phyloP scores from a whole-genome alignment of 2,888 invertebrate species.

The Polyommatus iphigenia region DNA sequence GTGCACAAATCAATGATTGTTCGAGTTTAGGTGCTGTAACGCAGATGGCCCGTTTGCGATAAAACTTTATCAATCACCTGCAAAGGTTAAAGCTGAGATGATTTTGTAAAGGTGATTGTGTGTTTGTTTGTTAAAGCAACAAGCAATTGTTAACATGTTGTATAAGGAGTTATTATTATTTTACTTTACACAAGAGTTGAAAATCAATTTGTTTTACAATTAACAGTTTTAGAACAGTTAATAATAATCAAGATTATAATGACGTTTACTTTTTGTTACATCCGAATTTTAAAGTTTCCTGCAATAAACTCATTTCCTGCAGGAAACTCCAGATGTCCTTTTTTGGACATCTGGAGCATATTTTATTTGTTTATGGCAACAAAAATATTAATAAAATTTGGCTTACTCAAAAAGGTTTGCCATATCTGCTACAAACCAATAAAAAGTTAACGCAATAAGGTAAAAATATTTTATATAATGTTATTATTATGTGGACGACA shows the following conservation, averaged over 20 bases:
- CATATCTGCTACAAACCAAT: slow-evolving; percentile 9
- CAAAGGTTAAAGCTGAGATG: background rate
- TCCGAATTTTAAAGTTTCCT: background rate
- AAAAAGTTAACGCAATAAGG: slow-evolving; percentile 18
- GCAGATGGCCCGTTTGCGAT: background rate
- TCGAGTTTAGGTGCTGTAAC: slow-evolving; percentile 12
- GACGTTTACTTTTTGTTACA: no score
- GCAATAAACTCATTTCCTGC: background rate
- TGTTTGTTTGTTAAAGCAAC: slow-evolving; percentile 1
- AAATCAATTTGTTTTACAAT: background rate
- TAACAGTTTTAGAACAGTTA: background rate
- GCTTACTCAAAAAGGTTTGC: slow-evolving; percentile 13
- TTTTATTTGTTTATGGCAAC: background rate
- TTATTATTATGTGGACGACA: slow-evolving; percentile 8
- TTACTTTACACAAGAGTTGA: background rate
- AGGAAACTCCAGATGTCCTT: background rate
- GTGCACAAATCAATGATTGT: slow-evolving; percentile 5
- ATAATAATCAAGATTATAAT: no score
- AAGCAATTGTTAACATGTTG: background rate
- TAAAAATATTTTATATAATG: slow-evolving; percentile 6
- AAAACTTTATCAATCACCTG: slow-evolving; percentile 18
- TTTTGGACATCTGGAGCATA: background rate
- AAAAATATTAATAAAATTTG: background rate
- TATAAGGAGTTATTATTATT: background rate
- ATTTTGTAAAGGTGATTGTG: slow-evolving; percentile 8